phyloP scores from a whole-genome alignment of 1,140 invertebrate species.

The Hyposmocoma kahamanoa region DNA sequence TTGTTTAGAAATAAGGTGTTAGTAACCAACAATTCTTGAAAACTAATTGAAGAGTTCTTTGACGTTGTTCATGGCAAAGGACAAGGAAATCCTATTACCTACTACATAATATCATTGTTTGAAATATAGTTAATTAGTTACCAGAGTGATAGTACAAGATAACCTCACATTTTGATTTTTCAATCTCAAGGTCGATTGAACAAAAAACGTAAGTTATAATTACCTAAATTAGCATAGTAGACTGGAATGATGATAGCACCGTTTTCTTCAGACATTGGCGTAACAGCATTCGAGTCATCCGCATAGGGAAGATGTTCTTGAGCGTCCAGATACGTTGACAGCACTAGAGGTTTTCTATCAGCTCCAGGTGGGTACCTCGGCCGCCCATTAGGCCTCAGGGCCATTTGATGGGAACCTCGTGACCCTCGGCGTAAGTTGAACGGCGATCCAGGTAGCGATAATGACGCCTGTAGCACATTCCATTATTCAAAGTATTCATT shows the following conservation, averaged over 20 bases:
- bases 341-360: constrained; percentile 93
- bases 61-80: too few relatives aligned
- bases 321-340: constrained; percentile 95
- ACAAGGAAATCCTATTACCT: too few relatives aligned
- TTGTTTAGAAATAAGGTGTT: too few relatives aligned
- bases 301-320: constrained; percentile 97
- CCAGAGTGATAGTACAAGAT: too few relatives aligned
- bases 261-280: constrained; percentile 98
- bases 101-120: too few relatives aligned
- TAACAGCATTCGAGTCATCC: constrained; percentile 97
- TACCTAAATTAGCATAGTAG: constrained; percentile 87
- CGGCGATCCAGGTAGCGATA: constrained; percentile 96
- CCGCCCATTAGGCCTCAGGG: constrained; percentile 85
- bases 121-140: too few relatives aligned
- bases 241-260: constrained; percentile 94
- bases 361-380: constrained; percentile 80
- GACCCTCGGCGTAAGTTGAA: constrained; percentile 93
- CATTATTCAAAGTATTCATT: too few relatives aligned
- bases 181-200: too few relatives aligned
- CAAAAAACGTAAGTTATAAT: too few relatives aligned
- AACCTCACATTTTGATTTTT: too few relatives aligned
- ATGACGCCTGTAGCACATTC: constrained; percentile 85
- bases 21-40: too few relatives aligned
- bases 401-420: constrained; percentile 92
- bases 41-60: too few relatives aligned